A percentile compares a stretch with the other conserved stretches of the same genome.
Conservation (phyloP, 2,888 invertebrate species). For the Endomychus coccineus region DNA sequence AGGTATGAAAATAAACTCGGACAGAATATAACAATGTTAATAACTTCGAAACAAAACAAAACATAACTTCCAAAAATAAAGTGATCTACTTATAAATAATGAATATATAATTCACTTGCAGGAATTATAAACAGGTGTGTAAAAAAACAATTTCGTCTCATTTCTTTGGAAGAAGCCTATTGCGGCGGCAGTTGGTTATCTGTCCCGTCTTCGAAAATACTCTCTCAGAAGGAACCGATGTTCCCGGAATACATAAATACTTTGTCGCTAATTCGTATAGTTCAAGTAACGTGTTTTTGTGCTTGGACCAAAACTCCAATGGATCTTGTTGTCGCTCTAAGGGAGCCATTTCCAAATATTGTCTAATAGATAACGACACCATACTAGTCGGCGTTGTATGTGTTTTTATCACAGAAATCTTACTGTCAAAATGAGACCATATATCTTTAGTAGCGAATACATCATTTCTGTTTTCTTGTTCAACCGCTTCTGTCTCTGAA, state of each 20-base stretch:
- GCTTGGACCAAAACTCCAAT: conserved; percentile 21
- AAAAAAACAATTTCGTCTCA: too few relatives aligned
- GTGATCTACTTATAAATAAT: too few relatives aligned
- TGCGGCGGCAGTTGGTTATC: conserved; percentile 19
- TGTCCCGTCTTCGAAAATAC: conserved; percentile 27
- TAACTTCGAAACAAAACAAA: too few relatives aligned
- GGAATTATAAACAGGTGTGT: too few relatives aligned
- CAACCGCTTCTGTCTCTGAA: background rate
- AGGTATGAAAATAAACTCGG: too few relatives aligned
- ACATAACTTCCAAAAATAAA: too few relatives aligned
- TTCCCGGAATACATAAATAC: conserved; percentile 23
- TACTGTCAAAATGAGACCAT: conserved; percentile 16
- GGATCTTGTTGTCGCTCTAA: conserved; percentile 17
- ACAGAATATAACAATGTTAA: too few relatives aligned
- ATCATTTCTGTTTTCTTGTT: conserved; percentile 1
- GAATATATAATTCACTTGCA: too few relatives aligned
- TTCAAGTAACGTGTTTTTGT: conserved; percentile 21
- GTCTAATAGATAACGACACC: conserved; percentile 11
- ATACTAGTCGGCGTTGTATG: conserved; percentile 11
- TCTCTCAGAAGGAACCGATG: conserved; percentile 26
- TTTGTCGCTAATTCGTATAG: conserved; percentile 20
- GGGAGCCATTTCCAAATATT: conserved; percentile 19
- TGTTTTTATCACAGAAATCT: conserved; percentile 10
- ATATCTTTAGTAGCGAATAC: conserved; percentile 1
- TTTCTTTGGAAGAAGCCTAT: too few relatives aligned